Evolutionary conservation across 2,888 invertebrate genomes (phyloP).

Genomic region (Neuroscelio doddi): DNA sequence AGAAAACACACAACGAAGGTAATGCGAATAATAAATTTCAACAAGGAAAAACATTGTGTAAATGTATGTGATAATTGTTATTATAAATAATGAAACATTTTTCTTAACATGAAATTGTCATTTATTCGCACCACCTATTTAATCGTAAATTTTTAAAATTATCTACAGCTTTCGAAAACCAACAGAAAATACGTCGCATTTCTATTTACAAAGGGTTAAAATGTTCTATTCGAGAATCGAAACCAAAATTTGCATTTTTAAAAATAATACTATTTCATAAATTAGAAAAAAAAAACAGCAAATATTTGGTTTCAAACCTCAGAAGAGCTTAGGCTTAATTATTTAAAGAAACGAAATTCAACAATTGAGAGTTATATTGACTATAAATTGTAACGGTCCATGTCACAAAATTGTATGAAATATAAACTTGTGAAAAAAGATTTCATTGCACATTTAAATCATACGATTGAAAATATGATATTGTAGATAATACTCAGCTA

Average conservation of each 20-base stretch:
- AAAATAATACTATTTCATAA: background rate
- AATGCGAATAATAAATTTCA: background rate
- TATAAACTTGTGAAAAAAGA: background rate
- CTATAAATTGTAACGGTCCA: no score
- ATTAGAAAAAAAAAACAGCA: background rate
- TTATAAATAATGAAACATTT: background rate
- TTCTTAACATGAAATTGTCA: no score
- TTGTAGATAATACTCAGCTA: constrained; percentile 66
- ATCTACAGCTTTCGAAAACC: background rate
- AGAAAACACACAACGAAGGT: background rate
- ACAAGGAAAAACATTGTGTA: background rate
- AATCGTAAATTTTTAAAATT: background rate
- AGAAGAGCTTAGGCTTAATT: no score
- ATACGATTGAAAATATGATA: background rate
- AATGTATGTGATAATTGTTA: background rate
- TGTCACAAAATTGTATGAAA: no score
- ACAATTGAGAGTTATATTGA: no score
- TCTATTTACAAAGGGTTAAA: background rate
- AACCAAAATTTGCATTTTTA: constrained; percentile 1
- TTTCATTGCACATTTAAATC: background rate
- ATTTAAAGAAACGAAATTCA: background rate
- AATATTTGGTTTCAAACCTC: background rate
- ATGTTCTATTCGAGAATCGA: background rate
- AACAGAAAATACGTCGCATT: background rate
- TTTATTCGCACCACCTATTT: background rate